phyloP scores from a whole-genome alignment of 2,797 vertebrate genomes.

The Microctenopoma stevenorrisi region DNA sequence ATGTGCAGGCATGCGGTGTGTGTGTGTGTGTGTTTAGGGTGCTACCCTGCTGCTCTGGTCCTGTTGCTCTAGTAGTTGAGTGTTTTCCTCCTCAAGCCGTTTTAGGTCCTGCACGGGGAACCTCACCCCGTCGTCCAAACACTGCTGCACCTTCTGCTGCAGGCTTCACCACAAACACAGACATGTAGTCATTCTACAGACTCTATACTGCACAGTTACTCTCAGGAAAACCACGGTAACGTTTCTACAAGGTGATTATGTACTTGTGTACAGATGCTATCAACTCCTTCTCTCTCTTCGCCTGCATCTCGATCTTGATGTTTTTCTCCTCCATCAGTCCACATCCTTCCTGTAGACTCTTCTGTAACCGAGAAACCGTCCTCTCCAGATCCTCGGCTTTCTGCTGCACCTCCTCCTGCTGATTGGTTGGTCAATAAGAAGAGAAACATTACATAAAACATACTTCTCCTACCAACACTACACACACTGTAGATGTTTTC shows the following conservation, averaged over 20 bases:
- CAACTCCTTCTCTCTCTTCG: constrained; percentile 91
- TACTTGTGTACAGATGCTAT: constrained; percentile 94
- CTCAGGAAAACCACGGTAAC: no score
- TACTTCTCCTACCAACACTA: no score
- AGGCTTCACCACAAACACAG: constrained; percentile 77
- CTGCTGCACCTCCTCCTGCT: constrained; percentile 83
- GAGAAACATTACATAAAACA: no score
- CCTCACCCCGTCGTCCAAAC: constrained; percentile 93
- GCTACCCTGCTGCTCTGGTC: constrained; percentile 87
- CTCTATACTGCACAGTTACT: background rate
- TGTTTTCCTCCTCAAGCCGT: constrained; percentile 91
- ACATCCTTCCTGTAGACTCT: constrained; percentile 81
- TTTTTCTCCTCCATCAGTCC: constrained; percentile 84
- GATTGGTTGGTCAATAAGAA: background rate
- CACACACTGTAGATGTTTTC: no score
- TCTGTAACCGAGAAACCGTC: constrained; percentile 84
- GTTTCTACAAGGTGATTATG: background rate
- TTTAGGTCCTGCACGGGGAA: constrained; percentile 93
- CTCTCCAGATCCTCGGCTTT: constrained; percentile 83
- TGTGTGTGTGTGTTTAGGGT: background rate
- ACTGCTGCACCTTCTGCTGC: constrained; percentile 94
- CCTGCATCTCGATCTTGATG: constrained; percentile 85
- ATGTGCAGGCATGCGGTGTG: background rate
- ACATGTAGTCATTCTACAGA: no score
- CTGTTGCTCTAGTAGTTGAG: constrained; percentile 86